phyloP scores from a whole-genome alignment of 1,140 invertebrate genomes.

The Holcopasites calliopsidis region DNA sequence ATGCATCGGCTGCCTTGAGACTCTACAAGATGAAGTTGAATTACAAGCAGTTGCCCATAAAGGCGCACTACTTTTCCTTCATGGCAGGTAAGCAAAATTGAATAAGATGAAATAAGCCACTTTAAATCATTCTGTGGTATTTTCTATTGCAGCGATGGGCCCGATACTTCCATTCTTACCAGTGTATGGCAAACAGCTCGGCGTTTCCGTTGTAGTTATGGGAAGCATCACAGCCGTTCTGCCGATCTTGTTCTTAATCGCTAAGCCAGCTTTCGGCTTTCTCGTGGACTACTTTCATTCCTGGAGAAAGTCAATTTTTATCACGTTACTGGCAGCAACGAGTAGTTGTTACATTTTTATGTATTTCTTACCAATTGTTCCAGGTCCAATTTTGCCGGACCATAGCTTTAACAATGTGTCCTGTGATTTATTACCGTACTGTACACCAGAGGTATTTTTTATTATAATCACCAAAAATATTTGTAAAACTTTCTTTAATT shows the following conservation, averaged over 20 bases:
- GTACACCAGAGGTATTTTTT: constrained; percentile 52
- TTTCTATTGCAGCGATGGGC: constrained; percentile 84
- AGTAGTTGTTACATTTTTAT: constrained; percentile 83
- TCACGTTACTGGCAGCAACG: constrained; percentile 83
- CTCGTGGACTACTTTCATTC: constrained; percentile 84
- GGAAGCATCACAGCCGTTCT: constrained; percentile 85
- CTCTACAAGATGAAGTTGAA: constrained; percentile 83
- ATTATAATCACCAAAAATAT: background rate
- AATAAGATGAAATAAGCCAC: background rate
- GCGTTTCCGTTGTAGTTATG: constrained; percentile 86
- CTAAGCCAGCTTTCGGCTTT: constrained; percentile 87
- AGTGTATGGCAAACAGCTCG: constrained; percentile 87
- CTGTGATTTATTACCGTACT: constrained; percentile 64
- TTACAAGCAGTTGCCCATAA: constrained; percentile 85
- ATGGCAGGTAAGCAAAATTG: constrained; percentile 85
- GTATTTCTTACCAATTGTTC: constrained; percentile 82
- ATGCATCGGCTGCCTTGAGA: no score
- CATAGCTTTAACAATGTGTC: constrained; percentile 63
- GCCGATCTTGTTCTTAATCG: constrained; percentile 85
- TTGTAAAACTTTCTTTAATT: background rate
- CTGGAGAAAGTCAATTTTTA: constrained; percentile 85
- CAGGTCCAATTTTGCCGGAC: constrained; percentile 63
- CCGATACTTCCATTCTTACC: constrained; percentile 87
- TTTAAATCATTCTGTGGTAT: background rate
- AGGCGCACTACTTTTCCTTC: constrained; percentile 90